A percentile compares a stretch with the other conserved stretches of the same genome.
These are phyloP conservation scores for Meleagris gallopavo DNA, from an alignment of 2,113 vertebrate species.

Conservation along the genomic window DNA sequence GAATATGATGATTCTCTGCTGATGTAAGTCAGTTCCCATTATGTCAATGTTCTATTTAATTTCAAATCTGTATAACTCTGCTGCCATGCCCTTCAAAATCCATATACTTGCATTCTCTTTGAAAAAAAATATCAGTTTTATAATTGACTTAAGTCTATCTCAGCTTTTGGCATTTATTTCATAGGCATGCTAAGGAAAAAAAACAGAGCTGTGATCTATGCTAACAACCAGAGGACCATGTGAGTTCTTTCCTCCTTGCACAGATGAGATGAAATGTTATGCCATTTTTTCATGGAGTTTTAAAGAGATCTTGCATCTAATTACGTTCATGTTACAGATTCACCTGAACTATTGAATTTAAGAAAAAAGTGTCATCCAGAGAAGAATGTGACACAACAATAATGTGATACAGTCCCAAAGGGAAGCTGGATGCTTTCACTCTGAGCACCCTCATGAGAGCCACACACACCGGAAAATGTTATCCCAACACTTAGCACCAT, in stretches of 20 bases:
- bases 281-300: not conserved
- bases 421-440: not conserved
- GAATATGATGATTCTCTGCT: not conserved
- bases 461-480: not conserved
- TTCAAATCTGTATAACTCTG: not conserved
- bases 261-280: not conserved
- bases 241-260: not conserved
- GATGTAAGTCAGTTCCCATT: not conserved
- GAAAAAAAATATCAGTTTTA: not conserved
- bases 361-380: not conserved
- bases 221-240: not conserved
- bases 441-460: not conserved
- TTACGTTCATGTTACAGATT: not conserved
- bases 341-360: not conserved
- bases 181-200: not conserved
- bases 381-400: not conserved
- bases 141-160: not conserved
- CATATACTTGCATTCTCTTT: not conserved
- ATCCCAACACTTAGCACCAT: not conserved
- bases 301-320: not conserved
- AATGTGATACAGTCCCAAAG: not conserved
- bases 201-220: not conserved
- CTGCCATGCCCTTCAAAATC: not conserved
- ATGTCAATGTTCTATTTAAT: not conserved
- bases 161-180: not conserved